phyloP scores from a whole-genome alignment of 2,888 invertebrate species.

The Drosophila bunnanda region DNA sequence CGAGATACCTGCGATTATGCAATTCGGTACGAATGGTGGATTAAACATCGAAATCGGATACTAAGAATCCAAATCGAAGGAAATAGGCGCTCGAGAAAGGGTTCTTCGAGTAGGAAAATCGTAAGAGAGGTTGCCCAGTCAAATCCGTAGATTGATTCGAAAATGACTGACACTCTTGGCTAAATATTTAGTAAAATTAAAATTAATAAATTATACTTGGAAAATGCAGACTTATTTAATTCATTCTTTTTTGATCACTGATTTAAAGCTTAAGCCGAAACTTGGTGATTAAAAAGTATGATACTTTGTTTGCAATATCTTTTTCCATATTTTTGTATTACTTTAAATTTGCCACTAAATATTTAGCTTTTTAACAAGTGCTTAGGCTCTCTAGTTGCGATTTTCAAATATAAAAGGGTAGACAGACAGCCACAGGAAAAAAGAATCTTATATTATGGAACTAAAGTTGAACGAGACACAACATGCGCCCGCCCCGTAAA shows the following conservation, averaged over 20 bases:
- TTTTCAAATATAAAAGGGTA: slow-evolving; percentile 11
- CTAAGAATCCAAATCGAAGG: neutral
- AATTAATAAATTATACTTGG: no score
- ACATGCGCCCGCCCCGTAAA: slow-evolving; percentile 40
- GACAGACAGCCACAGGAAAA: slow-evolving; percentile 42
- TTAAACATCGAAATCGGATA: slow-evolving; percentile 11
- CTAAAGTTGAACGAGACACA: slow-evolving; percentile 27
- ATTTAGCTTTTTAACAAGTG: neutral
- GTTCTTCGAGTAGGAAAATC: slow-evolving; percentile 30
- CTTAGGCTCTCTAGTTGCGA: slow-evolving; percentile 8
- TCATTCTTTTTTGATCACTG: neutral
- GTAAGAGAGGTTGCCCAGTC: slow-evolving; percentile 5
- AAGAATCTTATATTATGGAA: slow-evolving; percentile 16
- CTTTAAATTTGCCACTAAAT: neutral
- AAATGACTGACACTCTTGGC: slow-evolving; percentile 2
- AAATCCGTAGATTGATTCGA: slow-evolving; percentile 4
- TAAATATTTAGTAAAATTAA: neutral
- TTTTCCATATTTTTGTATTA: neutral
- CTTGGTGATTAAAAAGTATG: no score
- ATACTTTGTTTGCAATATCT: neutral
- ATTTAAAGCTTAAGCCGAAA: neutral
- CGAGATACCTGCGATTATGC: slow-evolving; percentile 86
- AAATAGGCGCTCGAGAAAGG: slow-evolving; percentile 19
- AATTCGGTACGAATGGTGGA: slow-evolving; percentile 26
- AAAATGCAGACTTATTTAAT: no score